These are phyloP conservation scores for Pocillopora verrucosa DNA, from an alignment of 64 coral and sea anemone species.

Conservation along the genomic window DNA sequence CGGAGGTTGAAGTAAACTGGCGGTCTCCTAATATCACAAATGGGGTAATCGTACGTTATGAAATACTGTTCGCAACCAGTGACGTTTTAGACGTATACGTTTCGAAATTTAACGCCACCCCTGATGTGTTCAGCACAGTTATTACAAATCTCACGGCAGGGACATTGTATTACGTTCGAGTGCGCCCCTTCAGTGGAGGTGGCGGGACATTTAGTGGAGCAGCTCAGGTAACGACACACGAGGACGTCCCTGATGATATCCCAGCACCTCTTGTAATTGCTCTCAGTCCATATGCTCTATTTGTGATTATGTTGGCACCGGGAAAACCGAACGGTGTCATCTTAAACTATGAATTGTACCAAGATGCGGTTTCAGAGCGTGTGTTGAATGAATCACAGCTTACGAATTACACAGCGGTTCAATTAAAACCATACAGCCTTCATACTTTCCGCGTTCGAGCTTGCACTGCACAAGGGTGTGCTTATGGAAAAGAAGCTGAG, in stretches of 20 bases:
- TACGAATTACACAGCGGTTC: conserved; percentile 61
- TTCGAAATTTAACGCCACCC: conserved; percentile 60
- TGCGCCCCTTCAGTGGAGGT: conserved; percentile 71
- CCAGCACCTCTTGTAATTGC: conserved; percentile 68
- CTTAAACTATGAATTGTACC: conserved; percentile 82
- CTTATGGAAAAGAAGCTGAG: conserved; percentile 36
- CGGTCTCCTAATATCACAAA: conserved; percentile 52
- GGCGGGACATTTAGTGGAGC: conserved; percentile 89
- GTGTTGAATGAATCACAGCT: conserved; percentile 59
- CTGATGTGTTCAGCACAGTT: conserved; percentile 28
- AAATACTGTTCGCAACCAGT: conserved; percentile 71
- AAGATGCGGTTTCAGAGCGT: conserved; percentile 35
- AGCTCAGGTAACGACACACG: conserved; percentile 61
- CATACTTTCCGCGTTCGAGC: conserved; percentile 75
- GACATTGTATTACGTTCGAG: conserved; percentile 78
- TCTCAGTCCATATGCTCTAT: conserved; percentile 64
- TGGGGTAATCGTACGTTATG: conserved; percentile 69
- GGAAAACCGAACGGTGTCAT: conserved; percentile 84
- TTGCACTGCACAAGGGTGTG: conserved; percentile 81
- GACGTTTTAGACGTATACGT: conserved; percentile 51
- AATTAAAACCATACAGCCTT: conserved; percentile 60
- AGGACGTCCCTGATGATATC: conserved; percentile 80
- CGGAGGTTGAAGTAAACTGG: conserved; percentile 71
- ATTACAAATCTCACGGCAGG: conserved; percentile 74
- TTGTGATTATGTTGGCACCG: conserved; percentile 73